Conservation (phyloP, 2,113 vertebrate species). For the Ptyas mucosa region DNA sequence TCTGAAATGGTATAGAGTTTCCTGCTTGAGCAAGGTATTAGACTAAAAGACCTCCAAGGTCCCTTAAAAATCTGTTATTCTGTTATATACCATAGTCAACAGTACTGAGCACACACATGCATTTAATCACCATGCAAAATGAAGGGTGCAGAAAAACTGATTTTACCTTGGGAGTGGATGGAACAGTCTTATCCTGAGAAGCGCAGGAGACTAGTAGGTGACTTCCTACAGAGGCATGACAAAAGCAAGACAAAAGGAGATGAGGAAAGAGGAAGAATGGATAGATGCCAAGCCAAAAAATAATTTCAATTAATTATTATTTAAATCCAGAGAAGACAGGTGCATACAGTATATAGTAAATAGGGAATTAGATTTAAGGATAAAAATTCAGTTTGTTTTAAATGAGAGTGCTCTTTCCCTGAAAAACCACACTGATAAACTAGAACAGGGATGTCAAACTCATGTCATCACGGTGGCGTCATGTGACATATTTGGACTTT, state of each 20-base stretch:
- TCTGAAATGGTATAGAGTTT: no score
- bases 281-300: conserved; percentile 6
- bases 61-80: no score
- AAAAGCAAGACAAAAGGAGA: neutral
- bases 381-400: neutral
- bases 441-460: no score
- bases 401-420: neutral
- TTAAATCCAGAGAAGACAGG: neutral
- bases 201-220: neutral
- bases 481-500: no score
- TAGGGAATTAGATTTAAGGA: neutral
- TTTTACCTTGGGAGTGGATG: no score
- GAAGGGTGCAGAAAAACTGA: no score
- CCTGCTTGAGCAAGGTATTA: no score
- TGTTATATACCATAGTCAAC: neutral
- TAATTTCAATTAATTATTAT: conserved; percentile 29
- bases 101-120: neutral
- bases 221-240: conserved; percentile 13
- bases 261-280: neutral
- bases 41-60: no score
- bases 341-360: neutral
- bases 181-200: neutral
- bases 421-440: neutral
- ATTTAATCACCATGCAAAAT: neutral
- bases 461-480: no score